Base-by-base conservation (phyloP, 1,140 invertebrate species). In the Cydia fagiglandana region DNA sequence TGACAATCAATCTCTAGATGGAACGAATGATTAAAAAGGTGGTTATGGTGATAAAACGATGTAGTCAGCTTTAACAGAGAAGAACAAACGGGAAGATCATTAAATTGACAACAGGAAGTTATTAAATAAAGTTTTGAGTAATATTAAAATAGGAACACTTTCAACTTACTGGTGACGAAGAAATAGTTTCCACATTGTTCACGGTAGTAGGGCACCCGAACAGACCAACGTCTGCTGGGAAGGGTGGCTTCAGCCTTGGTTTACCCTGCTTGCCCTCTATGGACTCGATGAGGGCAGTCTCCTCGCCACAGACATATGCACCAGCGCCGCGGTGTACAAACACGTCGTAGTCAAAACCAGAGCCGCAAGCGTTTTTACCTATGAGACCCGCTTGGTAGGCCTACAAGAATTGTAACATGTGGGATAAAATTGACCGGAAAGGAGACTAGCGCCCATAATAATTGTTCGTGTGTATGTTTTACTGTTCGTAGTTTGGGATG, bases 291-390 rank as follows among this genome's bases (percentile, higher is more conserved):
- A 99, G 93, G 6, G 99, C 98, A 0, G 99, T 99, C 94, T 99
- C 99, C 90, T 99, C 99, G 34, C 99, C 99, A 93, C 99, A 99
- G 88, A 99, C 99, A 87, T 99, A 99, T 1, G 99, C 99, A 17
- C 99, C 99, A 68, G 99, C 99, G 73, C 99, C 99, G 9, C 98
- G 95, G 91, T 99, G 98, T 83, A 99, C 97, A 86, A 97, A 99
- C 0, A 99, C 96, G 93, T 99, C 99, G 93, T 99, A 99, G 89
- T 99, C 98, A 89, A 98, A 99, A 0, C 99, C 99, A 24, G 98
- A 98, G 13, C 97, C 97, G 89, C 99, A 99, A 0, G 99, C 97
- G 94, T 99, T 98, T 91, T 99, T 99, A 34, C 99, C 99, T 80
- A 99, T 96, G 0, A 99, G 94, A 50, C 99, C 99, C 66, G 97